Evolutionary conservation across 2,888 invertebrate species (phyloP), one percentile per base, ranked within the genome.

Genomic region (Ophion costatus): DNA sequence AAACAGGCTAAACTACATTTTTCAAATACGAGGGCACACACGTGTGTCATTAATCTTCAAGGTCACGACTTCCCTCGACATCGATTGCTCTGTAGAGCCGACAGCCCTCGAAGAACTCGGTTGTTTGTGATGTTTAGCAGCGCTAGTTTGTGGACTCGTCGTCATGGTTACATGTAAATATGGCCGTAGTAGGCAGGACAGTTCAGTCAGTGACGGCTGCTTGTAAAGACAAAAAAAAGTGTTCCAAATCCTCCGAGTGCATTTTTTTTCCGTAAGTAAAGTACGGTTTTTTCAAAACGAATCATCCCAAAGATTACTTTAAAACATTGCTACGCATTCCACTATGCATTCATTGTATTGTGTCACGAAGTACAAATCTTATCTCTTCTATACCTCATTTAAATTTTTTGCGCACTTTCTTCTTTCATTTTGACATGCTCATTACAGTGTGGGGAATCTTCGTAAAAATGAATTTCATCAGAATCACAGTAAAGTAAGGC

Each of bases 161-260:
- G 88, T 86, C 91, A 93, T 92, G 90, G 89, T 82, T 86, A 93
- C 89, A 69, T 79, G 77, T 84, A 87, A 88, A 89, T 88, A 90
- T 91, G 91, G 90, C 89, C 86, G 90, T 86, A 86, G 90, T 86
- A 86, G 80, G 88, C 86, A 88, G 87, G 87, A 88, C 87, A 91
- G 92, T 92, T 90, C 59, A 85, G 85, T 85, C 74, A 90, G 86
- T 89, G 89, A 91, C 89, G 89, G 90, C 89, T 89, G 57, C 86
- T 79, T 88, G 86, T 87, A 86, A 83, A 89, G 88, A 87, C 86
- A 79, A 83, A 82, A 81, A 82, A 64, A 51, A 38, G 17, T 73
- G 42, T 42, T 64, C 59, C 22, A 79, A 86, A 86, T 88, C 64
- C 33, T 51, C 59, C 22, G 81, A 79, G 80, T 86, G 75, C 73